Evolutionary conservation across 2,888 invertebrate genomes (phyloP), one percentile per base, ranked within the genome.

Genomic region (Bedellia somnulentella): DNA sequence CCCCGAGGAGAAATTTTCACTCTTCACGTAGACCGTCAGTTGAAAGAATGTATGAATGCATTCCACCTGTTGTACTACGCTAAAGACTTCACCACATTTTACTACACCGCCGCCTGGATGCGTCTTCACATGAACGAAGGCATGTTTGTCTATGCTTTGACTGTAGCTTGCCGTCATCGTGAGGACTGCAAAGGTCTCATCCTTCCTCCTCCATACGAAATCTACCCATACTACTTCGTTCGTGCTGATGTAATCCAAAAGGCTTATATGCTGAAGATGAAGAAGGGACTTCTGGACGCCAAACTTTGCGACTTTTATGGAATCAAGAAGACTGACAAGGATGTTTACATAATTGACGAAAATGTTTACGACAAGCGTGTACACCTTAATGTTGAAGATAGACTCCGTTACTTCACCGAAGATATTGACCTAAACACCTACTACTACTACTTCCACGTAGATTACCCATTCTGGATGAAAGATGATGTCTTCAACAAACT

Each of bases 201-300:
- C 15, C 50, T 81, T 16, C 81, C 81, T 25, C 77, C 81, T 35
- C 68, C 76, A 2, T 80, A 80, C 42, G 81, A 81, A 53, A 70
- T 80, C 41, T 71, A 81, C 38, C 87, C 87, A 0, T 80, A 82
- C 63, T 79, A 77, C 52, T 87, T 81, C 58, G 82, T 85, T 38
- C 82, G 82, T 45, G 70, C 78, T 13, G 82, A 85, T 44, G 81
- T 85, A 10, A 75, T 87, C 42, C 71, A 80, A 36, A 78, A 71
- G 31, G 68, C 77, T 3, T 77, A 79, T 44, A 35, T 75, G 38
- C 52, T 78, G 32, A 80, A 79, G 41, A 71, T 71, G 71, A 76
- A 61, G 47, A 67, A 44, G 35, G 75, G 68, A 12, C 52, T 75
- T 11, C 43, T 68, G 6, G 75, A 75, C 35, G 38, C 47, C 31